Evolutionary conservation across 2,113 vertebrate species (phyloP).

Genomic region (Dermatemys mawii): DNA sequence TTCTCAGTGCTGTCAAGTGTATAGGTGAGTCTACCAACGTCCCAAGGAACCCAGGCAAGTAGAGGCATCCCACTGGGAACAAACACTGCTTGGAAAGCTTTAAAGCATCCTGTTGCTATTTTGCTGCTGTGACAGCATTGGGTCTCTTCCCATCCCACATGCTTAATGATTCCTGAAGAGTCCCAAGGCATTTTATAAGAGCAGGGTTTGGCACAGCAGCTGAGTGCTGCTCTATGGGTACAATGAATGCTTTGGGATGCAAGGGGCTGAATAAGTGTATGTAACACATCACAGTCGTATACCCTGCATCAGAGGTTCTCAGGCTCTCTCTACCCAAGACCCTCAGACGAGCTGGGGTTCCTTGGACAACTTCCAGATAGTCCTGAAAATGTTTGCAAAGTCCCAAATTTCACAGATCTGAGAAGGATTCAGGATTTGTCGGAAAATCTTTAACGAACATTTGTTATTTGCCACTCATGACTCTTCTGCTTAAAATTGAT

Average conservation of each 20-base stretch:
- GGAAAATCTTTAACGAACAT: not conserved
- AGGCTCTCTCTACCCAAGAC: not conserved
- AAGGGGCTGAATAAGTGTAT: not conserved
- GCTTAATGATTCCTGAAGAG: not conserved
- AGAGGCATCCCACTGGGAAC: not conserved
- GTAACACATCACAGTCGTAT: not conserved
- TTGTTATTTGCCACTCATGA: not conserved
- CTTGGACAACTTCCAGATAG: not conserved
- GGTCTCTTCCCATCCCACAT: not conserved
- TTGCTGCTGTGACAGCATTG: not conserved
- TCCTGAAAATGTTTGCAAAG: not conserved
- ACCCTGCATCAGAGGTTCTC: not conserved
- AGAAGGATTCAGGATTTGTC: not conserved
- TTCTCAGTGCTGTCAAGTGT: not conserved
- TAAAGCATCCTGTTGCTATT: not conserved
- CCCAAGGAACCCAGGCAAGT: not conserved
- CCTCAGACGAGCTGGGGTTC: not conserved
- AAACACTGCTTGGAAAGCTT: not conserved
- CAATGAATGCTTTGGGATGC: not conserved
- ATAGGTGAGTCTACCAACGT: not conserved
- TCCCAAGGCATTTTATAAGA: rapidly evolving
- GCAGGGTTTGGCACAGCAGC: not conserved
- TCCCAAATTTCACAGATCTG: not conserved
- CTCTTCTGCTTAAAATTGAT: not conserved
- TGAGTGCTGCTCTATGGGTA: not conserved